Conservation (phyloP, 2,113 vertebrate species). For the Semnornis frantzii region DNA sequence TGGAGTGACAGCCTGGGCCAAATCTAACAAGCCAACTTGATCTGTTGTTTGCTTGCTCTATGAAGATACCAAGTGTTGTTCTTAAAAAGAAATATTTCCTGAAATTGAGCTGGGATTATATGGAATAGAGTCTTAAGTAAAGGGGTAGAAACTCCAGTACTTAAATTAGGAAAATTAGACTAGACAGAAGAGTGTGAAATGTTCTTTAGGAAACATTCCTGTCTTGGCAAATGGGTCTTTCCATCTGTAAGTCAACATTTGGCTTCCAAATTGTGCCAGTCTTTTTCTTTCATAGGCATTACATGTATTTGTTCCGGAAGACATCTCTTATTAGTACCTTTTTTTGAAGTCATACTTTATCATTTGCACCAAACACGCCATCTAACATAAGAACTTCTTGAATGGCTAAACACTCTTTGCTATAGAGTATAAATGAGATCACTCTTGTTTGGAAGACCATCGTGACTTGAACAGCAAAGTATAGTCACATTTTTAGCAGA, state of each 20-base stretch:
- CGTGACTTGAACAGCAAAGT: not conserved
- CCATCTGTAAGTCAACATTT: slow-evolving; percentile 47
- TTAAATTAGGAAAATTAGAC: slow-evolving; percentile 2
- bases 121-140: not conserved
- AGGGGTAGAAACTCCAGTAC: not conserved
- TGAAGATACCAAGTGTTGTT: not conserved
- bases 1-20: not conserved
- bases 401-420: not conserved
- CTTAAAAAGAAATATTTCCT: not conserved
- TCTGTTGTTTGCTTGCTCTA: not conserved
- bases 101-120: not conserved
- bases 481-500: slow-evolving; percentile 1
- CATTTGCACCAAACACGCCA: not conserved
- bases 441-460: not conserved
- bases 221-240: slow-evolving; percentile 54
- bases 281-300: not conserved
- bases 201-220: slow-evolving; percentile 28
- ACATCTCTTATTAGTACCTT: not conserved
- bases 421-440: not conserved
- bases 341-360: not conserved
- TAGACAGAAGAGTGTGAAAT: slow-evolving; percentile 22
- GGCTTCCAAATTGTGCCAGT: not conserved
- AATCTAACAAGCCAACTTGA: not conserved
- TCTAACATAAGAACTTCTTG: not conserved
- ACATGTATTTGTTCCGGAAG: not conserved